Conservation (phyloP, 2,113 vertebrate genomes). For the Cheirogaleus medius region DNA sequence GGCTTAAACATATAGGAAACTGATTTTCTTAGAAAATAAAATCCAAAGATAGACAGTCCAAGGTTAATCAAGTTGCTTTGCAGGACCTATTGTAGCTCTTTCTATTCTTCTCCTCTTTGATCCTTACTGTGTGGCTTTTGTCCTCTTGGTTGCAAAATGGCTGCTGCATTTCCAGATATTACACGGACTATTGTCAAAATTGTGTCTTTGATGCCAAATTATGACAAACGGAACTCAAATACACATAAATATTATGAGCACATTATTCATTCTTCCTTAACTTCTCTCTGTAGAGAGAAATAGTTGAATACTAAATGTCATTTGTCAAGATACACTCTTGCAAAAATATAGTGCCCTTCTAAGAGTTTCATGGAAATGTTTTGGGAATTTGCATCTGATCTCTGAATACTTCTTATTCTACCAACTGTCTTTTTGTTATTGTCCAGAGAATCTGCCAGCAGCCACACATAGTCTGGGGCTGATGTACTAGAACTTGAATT, state of each 20-base stretch:
- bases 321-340: neutral
- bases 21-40: neutral
- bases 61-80: neutral
- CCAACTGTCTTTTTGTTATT: neutral
- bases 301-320: neutral
- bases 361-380: neutral
- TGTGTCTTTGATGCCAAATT: neutral
- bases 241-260: neutral
- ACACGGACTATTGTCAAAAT: neutral
- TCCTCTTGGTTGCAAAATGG: neutral
- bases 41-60: neutral
- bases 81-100: neutral
- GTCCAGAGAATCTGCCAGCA: neutral
- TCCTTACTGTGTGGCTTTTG: neutral
- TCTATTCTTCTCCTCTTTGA: neutral
- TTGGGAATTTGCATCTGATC: neutral
- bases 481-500: neutral
- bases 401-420: neutral
- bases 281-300: neutral
- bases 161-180: neutral
- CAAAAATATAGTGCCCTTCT: neutral
- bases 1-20: neutral
- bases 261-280: neutral
- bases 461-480: neutral
- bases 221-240: neutral